Conservation (phyloP, 2,113 vertebrate species). For the Mastomys coucha region DNA sequence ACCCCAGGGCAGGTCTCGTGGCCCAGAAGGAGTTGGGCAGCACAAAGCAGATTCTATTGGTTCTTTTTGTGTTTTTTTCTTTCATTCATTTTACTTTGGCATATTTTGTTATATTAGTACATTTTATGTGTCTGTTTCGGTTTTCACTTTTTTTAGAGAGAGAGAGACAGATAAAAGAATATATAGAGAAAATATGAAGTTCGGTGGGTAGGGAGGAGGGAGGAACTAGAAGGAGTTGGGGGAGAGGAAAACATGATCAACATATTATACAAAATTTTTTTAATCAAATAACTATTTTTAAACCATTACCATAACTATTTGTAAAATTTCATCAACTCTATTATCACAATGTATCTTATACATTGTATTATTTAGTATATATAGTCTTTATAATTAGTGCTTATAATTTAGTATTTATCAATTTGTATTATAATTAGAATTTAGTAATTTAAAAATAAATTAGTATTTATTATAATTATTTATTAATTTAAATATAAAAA, state of each 20-base stretch:
- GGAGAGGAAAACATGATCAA: neutral
- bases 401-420: too few species aligned
- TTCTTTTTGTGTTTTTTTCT: neutral
- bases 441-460: neutral
- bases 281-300: slow-evolving; percentile 6
- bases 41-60: neutral
- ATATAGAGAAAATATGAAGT: neutral
- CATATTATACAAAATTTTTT: neutral
- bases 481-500: neutral
- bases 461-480: neutral
- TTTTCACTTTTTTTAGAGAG: neutral
- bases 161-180: neutral
- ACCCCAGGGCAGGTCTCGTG: neutral
- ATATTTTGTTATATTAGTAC: neutral
- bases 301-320: slow-evolving; percentile 3
- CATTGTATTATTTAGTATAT: too few species aligned
- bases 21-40: neutral
- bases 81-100: neutral
- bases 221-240: neutral
- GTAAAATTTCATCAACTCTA: neutral
- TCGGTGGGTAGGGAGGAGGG: neutral
- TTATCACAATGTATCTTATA: neutral
- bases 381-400: too few species aligned
- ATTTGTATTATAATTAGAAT: neutral
- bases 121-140: neutral